Evolutionary conservation across 2,888 invertebrate species (phyloP).

Genomic region (Pantelozetes paolii): DNA sequence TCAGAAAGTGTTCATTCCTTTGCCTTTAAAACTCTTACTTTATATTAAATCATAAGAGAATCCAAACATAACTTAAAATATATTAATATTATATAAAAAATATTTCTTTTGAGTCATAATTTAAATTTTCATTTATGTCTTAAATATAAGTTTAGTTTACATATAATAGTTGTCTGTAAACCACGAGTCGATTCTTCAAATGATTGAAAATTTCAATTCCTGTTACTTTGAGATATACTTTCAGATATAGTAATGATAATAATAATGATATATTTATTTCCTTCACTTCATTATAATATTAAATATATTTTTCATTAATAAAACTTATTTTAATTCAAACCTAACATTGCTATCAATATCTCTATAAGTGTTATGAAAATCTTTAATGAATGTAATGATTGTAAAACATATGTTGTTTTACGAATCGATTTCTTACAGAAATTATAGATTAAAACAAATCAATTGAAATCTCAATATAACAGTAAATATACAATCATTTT

Average conservation of each 20-base stretch:
- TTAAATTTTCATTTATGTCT: slow-evolving; percentile 1
- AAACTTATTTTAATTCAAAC: neutral
- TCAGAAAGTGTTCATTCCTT: neutral
- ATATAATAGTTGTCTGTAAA: too few species aligned
- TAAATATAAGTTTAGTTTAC: too few species aligned
- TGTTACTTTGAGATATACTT: too few species aligned
- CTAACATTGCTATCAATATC: too few species aligned
- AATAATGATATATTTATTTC: slow-evolving; percentile 2
- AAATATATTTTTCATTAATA: neutral
- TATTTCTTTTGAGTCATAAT: neutral
- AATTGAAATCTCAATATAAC: neutral
- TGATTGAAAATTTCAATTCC: too few species aligned
- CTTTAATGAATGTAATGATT: neutral
- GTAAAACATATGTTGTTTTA: slow-evolving; percentile 10
- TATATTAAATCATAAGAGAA: neutral
- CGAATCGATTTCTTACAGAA: neutral
- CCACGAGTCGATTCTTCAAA: too few species aligned
- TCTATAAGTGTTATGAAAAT: neutral
- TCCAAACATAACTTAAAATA: slow-evolving; percentile 14
- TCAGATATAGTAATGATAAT: slow-evolving; percentile 2
- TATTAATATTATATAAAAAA: neutral
- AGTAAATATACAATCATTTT: too few species aligned
- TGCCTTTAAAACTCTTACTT: neutral
- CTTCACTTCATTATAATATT: neutral
- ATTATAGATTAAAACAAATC: slow-evolving; percentile 11